phyloP scores from a whole-genome alignment of 2,888 invertebrate genomes.

The Prenolepis imparis region DNA sequence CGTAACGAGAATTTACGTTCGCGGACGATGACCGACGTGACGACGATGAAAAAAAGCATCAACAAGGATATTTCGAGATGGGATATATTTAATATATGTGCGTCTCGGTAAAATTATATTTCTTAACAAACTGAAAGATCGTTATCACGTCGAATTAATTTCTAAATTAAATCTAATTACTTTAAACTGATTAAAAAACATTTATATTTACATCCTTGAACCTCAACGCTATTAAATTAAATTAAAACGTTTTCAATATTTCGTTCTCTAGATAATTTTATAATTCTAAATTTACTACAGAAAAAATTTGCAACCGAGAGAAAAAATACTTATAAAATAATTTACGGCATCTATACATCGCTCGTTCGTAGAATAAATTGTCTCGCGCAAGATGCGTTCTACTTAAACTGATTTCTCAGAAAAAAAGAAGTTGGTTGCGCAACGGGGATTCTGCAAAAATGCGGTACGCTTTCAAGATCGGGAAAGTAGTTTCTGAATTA shows the following conservation, averaged over 20 bases:
- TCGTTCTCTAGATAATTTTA: neutral
- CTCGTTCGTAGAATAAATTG: neutral
- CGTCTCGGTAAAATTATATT: neutral
- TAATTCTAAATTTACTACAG: conserved; percentile 33
- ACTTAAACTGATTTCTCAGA: neutral
- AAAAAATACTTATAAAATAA: conserved; percentile 13
- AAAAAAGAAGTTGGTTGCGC: conserved; percentile 22
- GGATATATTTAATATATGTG: too few species aligned
- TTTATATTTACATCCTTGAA: neutral
- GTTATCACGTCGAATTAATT: neutral
- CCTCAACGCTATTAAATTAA: neutral
- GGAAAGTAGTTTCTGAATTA: conserved; percentile 25
- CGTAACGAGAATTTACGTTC: conserved; percentile 31
- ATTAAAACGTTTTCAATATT: neutral
- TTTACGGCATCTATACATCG: too few species aligned
- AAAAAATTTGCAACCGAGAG: conserved; percentile 23
- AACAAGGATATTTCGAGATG: neutral
- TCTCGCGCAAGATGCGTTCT: neutral
- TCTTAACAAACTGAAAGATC: neutral
- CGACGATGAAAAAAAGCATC: conserved; percentile 20
- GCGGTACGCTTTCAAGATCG: conserved; percentile 31
- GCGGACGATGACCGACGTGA: conserved; percentile 6
- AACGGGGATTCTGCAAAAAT: conserved; percentile 35
- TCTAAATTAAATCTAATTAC: neutral
- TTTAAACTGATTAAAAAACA: neutral